These are phyloP conservation scores for Apodemia zela DNA, from an alignment of 2,888 invertebrate genomes.

Conservation along the genomic window DNA sequence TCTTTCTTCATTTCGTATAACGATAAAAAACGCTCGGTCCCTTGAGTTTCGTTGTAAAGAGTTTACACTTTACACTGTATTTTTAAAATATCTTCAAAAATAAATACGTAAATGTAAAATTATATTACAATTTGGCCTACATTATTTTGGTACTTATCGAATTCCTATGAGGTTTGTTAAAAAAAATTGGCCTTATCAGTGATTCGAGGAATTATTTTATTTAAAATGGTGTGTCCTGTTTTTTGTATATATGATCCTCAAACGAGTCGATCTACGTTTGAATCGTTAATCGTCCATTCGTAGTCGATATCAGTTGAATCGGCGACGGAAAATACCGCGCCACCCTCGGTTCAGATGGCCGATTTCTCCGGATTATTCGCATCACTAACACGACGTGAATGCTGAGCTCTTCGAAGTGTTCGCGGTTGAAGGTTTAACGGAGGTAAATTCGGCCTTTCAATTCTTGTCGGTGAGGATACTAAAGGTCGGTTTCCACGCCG, in stretches of 20 bases:
- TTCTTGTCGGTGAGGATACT: slow-evolving; percentile 89
- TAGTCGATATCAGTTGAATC: slow-evolving; percentile 67
- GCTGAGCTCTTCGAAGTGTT: slow-evolving; percentile 72
- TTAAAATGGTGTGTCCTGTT: not conserved
- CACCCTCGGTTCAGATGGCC: slow-evolving; percentile 76
- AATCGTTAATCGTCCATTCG: slow-evolving; percentile 62
- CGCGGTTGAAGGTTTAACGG: slow-evolving; percentile 85
- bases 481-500: slow-evolving; percentile 81
- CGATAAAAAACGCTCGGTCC: no score
- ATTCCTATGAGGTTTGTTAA: not conserved
- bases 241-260: slow-evolving; percentile 40
- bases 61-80: no score
- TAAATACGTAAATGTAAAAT: no score
- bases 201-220: not conserved
- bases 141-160: no score
- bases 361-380: slow-evolving; percentile 69
- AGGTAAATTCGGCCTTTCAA: slow-evolving; percentile 90
- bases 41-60: no score
- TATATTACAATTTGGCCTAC: no score
- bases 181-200: not conserved
- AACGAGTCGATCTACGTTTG: slow-evolving; percentile 68
- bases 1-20: no score
- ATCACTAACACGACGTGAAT: slow-evolving; percentile 73
- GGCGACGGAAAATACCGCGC: slow-evolving; percentile 79
- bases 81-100: no score